Evolutionary conservation across 2,797 vertebrate genomes (phyloP).

Genomic region (Alauda arvensis): DNA sequence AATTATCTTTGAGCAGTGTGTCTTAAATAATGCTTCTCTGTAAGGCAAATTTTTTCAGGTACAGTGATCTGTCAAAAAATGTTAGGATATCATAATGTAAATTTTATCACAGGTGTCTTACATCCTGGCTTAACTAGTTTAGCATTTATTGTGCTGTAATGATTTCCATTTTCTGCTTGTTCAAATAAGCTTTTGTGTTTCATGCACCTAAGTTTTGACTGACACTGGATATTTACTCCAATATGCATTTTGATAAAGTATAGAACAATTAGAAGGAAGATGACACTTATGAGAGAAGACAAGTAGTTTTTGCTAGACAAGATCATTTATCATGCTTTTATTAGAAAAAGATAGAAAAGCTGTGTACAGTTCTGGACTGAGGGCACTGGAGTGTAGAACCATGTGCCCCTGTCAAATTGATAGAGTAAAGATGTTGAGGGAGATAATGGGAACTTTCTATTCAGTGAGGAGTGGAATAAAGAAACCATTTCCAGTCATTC

Average conservation of each 20-base stretch:
- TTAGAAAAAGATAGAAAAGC: conserved; percentile 77
- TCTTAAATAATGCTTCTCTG: not conserved
- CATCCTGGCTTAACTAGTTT: not conserved
- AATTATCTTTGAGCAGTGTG: not conserved
- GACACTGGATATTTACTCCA: not conserved
- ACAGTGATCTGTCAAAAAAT: not conserved
- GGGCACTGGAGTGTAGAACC: conserved; percentile 85
- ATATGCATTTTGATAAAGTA: not conserved
- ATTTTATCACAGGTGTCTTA: not conserved
- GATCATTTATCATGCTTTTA: conserved; percentile 78
- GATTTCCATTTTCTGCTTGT: not conserved
- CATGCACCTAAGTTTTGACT: not conserved
- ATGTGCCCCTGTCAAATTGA: conserved; percentile 94
- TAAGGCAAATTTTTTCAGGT: not conserved
- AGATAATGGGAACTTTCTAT: conserved; percentile 99
- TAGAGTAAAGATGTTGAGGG: conserved; percentile 93
- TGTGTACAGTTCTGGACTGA: conserved; percentile 74
- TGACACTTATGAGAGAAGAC: conserved; percentile 31
- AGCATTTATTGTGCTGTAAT: conserved; percentile 2
- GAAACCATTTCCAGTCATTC: conserved; percentile 89
- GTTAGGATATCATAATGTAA: not conserved
- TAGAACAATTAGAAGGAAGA: conserved; percentile 34
- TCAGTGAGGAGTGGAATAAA: conserved; percentile 89
- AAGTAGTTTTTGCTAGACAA: conserved; percentile 57
- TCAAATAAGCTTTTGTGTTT: not conserved